Evolutionary conservation across 2,888 invertebrate species (phyloP).

Genomic region (Eulithis testata): DNA sequence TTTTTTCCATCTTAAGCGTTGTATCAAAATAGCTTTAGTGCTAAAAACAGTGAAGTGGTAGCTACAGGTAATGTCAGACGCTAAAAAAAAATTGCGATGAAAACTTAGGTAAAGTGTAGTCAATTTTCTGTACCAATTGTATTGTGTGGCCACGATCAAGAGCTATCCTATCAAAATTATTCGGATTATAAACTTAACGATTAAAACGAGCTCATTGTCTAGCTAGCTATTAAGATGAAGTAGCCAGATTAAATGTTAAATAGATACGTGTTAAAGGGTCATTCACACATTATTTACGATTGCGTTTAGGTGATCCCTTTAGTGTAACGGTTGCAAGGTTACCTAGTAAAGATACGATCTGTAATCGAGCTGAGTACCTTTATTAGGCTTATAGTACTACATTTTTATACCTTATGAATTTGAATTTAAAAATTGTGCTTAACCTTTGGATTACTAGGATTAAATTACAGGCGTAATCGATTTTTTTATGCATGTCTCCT

Average conservation of each 20-base stretch:
- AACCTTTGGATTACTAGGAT: too few species aligned
- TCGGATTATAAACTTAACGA: slow-evolving; percentile 37
- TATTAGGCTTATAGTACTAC: slow-evolving; percentile 12
- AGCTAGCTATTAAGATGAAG: slow-evolving; percentile 45
- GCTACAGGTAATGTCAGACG: too few species aligned
- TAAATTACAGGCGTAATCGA: too few species aligned
- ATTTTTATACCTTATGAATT: slow-evolving; percentile 10
- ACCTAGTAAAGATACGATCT: slow-evolving; percentile 23
- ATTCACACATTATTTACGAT: slow-evolving; percentile 43
- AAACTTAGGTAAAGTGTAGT: too few species aligned
- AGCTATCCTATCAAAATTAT: slow-evolving; percentile 41
- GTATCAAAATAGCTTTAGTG: too few species aligned
- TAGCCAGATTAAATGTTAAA: slow-evolving; percentile 46
- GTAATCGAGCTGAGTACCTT: slow-evolving; percentile 23
- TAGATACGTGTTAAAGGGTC: slow-evolving; percentile 45
- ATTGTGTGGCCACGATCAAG: neutral
- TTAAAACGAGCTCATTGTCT: slow-evolving; percentile 41
- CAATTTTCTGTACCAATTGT: too few species aligned
- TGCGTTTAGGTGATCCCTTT: slow-evolving; percentile 30
- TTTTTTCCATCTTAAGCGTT: too few species aligned
- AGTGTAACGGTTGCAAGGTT: slow-evolving; percentile 23
- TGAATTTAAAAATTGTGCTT: neutral
- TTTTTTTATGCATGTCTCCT: too few species aligned
- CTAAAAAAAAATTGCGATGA: too few species aligned
- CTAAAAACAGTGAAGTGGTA: too few species aligned